Percentiles rank a stretch among this genome's conserved stretches.
Evolutionary conservation across 2,797 vertebrate genomes (phyloP).

Genomic region (Gephyroberyx darwinii): DNA sequence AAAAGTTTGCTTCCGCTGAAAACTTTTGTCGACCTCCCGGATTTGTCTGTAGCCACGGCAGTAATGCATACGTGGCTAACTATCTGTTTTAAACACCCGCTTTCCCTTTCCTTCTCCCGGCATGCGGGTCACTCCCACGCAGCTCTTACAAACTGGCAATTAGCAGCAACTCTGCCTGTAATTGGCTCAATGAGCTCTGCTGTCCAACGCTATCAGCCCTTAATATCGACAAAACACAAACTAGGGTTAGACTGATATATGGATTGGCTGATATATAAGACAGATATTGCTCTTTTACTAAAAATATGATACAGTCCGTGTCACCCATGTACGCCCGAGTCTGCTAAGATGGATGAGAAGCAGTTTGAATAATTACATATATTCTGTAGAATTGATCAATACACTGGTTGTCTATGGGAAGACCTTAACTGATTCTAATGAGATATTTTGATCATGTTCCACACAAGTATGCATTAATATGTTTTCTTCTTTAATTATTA

Average conservation of each 20-base stretch:
- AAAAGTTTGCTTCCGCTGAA: slow-evolving; percentile 9
- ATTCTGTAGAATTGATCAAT: no score
- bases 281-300: not conserved
- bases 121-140: slow-evolving; percentile 19
- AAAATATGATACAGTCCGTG: not conserved
- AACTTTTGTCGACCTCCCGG: slow-evolving; percentile 19
- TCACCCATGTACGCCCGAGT: no score
- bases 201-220: slow-evolving; percentile 12
- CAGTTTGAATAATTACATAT: no score
- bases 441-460: no score
- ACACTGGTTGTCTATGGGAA: no score
- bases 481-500: no score
- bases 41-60: slow-evolving; percentile 22
- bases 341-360: no score
- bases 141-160: slow-evolving; percentile 26
- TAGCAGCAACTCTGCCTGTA: slow-evolving; percentile 34
- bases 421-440: no score
- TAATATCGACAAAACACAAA: slow-evolving; percentile 5
- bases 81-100: slow-evolving; percentile 5
- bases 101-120: slow-evolving; percentile 8
- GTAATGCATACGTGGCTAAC: slow-evolving; percentile 30
- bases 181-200: slow-evolving; percentile 27
- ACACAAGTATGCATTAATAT: no score
- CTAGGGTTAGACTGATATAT: not conserved
- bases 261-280: not conserved